These are phyloP conservation scores for Junonia oenone DNA, from an alignment of 2,888 invertebrate genomes.

Conservation along the genomic window DNA sequence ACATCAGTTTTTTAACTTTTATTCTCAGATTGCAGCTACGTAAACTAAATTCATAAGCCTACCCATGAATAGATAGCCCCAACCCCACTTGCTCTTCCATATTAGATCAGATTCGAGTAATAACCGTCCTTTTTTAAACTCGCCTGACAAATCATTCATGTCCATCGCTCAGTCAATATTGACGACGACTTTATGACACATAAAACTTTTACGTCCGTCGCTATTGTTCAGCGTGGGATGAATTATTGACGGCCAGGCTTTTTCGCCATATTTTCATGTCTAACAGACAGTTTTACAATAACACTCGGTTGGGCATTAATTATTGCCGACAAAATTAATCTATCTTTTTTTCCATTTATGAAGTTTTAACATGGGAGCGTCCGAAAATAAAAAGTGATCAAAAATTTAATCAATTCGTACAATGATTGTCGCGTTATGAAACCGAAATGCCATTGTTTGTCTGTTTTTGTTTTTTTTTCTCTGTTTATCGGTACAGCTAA, in stretches of 20 bases:
- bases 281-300: background rate
- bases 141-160: background rate
- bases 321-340: background rate
- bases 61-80: no score
- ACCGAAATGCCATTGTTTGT: background rate
- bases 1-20: no score
- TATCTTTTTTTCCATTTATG: background rate
- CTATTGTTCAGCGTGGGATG: conserved; percentile 13
- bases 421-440: no score
- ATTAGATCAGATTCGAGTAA: background rate
- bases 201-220: conserved; percentile 19
- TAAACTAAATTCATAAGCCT: no score
- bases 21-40: no score
- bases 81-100: background rate
- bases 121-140: background rate
- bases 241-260: background rate
- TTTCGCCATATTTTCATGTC: background rate
- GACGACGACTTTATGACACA: conserved; percentile 8
- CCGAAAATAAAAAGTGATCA: no score
- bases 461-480: no score
- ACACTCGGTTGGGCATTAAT: background rate
- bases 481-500: no score
- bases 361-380: no score
- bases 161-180: conserved; percentile 12
- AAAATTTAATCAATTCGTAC: no score